Evolutionary conservation across 2,888 invertebrate genomes (phyloP).

Genomic region (Drosophila lacicola): DNA sequence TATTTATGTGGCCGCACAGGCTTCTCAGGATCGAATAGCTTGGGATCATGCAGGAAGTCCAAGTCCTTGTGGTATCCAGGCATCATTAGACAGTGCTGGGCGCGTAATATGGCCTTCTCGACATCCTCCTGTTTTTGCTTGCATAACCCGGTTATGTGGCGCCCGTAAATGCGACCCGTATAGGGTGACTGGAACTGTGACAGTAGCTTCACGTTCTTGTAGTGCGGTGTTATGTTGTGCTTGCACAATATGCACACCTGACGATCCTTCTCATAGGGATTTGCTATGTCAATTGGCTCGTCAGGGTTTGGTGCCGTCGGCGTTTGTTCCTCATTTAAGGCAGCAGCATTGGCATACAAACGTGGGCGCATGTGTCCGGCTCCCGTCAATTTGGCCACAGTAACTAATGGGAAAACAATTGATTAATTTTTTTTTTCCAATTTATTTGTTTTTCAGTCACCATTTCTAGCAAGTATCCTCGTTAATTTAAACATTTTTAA

Average conservation of each 20-base stretch:
- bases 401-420: slow-evolving; percentile 20
- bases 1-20: slow-evolving; percentile 93
- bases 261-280: slow-evolving; percentile 92
- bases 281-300: slow-evolving; percentile 87
- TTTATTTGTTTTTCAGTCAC: slow-evolving; percentile 46
- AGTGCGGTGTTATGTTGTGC: slow-evolving; percentile 92
- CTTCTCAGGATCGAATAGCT: slow-evolving; percentile 94
- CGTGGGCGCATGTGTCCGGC: slow-evolving; percentile 31
- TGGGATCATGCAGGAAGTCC: slow-evolving; percentile 93
- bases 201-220: slow-evolving; percentile 95
- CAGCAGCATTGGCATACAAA: slow-evolving; percentile 34
- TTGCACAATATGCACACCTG: slow-evolving; percentile 93
- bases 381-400: slow-evolving; percentile 34
- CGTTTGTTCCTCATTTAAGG: slow-evolving; percentile 13
- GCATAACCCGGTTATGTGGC: slow-evolving; percentile 97
- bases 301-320: slow-evolving; percentile 60
- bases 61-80: slow-evolving; percentile 92
- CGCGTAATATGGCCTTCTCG: slow-evolving; percentile 90
- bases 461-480: slow-evolving; percentile 56
- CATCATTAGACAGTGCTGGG: slow-evolving; percentile 93
- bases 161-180: slow-evolving; percentile 96
- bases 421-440: not conserved
- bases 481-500: slow-evolving; percentile 67
- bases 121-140: slow-evolving; percentile 91
- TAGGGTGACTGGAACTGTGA: slow-evolving; percentile 98